Conservation (phyloP, 2,888 invertebrate genomes). For the Archips xylosteana region DNA sequence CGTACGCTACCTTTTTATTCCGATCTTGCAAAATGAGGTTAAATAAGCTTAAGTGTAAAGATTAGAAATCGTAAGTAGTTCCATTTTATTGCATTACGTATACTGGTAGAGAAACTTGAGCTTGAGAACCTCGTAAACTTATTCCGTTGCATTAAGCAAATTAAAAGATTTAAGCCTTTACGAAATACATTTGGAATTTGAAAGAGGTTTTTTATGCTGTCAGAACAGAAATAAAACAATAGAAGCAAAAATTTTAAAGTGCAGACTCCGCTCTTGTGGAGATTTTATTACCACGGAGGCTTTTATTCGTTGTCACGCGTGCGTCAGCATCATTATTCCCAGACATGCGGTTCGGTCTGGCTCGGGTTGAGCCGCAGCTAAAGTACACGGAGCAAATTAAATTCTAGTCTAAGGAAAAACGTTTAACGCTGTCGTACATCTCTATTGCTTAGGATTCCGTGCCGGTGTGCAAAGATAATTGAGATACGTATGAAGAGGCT, state of each 20-base stretch:
- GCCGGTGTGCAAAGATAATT: neutral
- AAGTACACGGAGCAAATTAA: slow-evolving; percentile 26
- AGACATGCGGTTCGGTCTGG: slow-evolving; percentile 62
- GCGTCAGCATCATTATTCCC: slow-evolving; percentile 73
- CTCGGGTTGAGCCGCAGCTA: slow-evolving; percentile 27
- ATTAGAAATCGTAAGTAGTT: slow-evolving; percentile 26
- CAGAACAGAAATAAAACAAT: slow-evolving; percentile 22
- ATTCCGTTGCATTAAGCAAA: slow-evolving; percentile 13
- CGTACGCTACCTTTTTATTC: slow-evolving; percentile 8
- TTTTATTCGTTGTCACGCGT: slow-evolving; percentile 76
- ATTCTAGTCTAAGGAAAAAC: slow-evolving; percentile 27
- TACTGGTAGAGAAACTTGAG: neutral
- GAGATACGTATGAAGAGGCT: slow-evolving; percentile 17
- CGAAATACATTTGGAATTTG: slow-evolving; percentile 21
- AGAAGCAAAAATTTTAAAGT: slow-evolving; percentile 27
- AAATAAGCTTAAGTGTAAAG: slow-evolving; percentile 28
- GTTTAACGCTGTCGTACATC: slow-evolving; percentile 26
- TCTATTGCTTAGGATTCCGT: neutral
- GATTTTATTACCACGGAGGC: slow-evolving; percentile 44
- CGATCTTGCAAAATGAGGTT: slow-evolving; percentile 33
- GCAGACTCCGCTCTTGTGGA: slow-evolving; percentile 28
- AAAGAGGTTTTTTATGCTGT: slow-evolving; percentile 20
- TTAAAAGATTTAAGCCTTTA: slow-evolving; percentile 11
- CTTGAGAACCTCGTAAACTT: neutral
- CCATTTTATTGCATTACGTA: slow-evolving; percentile 11